Percentiles rank a stretch among this genome's conserved stretches.
Evolutionary conservation across 2,888 invertebrate species (phyloP).

Genomic region (Volucella inflata): DNA sequence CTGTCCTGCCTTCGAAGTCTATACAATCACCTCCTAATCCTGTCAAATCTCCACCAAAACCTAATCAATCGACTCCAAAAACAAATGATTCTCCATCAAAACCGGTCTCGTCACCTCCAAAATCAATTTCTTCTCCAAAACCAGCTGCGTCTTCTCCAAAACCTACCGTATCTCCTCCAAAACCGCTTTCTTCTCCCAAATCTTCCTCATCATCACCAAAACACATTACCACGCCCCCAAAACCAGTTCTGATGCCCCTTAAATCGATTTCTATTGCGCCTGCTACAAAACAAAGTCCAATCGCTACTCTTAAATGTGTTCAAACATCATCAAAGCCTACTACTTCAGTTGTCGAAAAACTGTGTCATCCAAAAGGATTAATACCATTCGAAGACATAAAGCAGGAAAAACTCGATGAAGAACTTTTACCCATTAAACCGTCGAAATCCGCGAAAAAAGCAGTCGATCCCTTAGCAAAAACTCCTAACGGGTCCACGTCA

Average conservation of each 20-base stretch:
- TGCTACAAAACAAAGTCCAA: background rate
- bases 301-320: background rate
- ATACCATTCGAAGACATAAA: constrained; percentile 77
- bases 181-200: background rate
- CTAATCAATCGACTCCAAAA: background rate
- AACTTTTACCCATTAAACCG: constrained; percentile 2
- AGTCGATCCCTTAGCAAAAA: constrained; percentile 2
- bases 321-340: background rate
- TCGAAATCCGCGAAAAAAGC: constrained; percentile 4
- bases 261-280: no score
- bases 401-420: constrained; percentile 64
- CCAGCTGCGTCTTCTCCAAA: background rate
- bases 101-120: constrained; percentile 1
- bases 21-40: background rate
- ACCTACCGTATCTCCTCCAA: background rate
- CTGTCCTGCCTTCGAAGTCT: constrained; percentile 18
- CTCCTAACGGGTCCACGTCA: background rate
- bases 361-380: constrained; percentile 31
- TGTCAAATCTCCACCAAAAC: background rate
- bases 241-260: background rate
- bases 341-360: background rate
- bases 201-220: background rate
- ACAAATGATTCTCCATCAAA: background rate
- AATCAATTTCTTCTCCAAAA: background rate
- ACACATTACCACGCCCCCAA: background rate